Evolutionary conservation across 2,797 vertebrate species (phyloP).

Genomic region (Phoxinus dragarum): DNA sequence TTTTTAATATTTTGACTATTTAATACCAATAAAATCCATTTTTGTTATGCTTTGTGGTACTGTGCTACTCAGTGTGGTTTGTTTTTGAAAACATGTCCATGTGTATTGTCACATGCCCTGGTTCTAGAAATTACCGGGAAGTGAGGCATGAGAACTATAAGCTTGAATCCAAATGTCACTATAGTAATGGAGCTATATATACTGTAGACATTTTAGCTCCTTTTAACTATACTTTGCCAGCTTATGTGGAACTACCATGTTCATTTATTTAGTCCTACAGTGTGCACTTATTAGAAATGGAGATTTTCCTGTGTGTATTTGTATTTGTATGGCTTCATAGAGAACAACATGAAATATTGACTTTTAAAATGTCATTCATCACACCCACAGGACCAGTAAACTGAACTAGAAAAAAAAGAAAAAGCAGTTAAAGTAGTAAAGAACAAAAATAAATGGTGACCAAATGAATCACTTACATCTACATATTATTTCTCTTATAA

Average conservation of each 20-base stretch:
- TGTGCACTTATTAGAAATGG: neutral
- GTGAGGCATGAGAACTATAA: neutral
- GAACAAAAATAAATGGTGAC: neutral
- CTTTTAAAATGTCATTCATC: neutral
- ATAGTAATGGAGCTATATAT: neutral
- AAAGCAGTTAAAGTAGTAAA: neutral
- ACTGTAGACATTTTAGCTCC: neutral
- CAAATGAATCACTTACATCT: neutral
- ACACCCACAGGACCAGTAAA: neutral
- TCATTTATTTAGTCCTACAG: neutral
- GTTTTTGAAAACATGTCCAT: constrained; percentile 25
- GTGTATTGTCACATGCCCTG: constrained; percentile 3
- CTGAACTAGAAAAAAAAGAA: neutral
- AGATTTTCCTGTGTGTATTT: neutral
- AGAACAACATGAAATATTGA: neutral
- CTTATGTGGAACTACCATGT: neutral
- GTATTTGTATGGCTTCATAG: neutral
- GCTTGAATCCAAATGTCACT: neutral
- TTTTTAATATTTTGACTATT: neutral
- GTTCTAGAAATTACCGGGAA: constrained; percentile 11
- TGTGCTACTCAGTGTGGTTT: neutral
- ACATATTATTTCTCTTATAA: neutral
- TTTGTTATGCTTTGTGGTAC: neutral
- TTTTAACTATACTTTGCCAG: neutral
- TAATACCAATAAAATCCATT: neutral